Conservation (phyloP, 1,140 invertebrate genomes). For the Ptiloglossa arizonensis region DNA sequence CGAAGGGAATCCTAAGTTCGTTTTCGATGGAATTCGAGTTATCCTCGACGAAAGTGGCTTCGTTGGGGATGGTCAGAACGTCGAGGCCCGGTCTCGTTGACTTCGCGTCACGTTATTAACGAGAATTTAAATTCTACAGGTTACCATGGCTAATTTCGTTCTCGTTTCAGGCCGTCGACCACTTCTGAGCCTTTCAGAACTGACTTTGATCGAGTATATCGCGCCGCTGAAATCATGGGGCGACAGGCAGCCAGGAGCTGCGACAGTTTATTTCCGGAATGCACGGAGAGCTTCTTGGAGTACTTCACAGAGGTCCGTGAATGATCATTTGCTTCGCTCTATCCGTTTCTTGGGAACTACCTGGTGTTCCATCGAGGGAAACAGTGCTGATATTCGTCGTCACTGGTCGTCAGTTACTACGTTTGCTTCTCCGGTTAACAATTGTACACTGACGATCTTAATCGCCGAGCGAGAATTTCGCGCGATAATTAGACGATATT, state of each 20-base stretch:
- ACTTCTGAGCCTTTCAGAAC: slow-evolving; percentile 83
- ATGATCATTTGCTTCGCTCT: neutral
- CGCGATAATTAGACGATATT: too few species aligned
- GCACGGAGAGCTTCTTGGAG: slow-evolving; percentile 84
- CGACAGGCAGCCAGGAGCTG: slow-evolving; percentile 82
- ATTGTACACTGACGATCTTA: too few species aligned
- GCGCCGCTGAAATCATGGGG: slow-evolving; percentile 87
- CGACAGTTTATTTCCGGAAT: slow-evolving; percentile 85
- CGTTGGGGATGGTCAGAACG: too few species aligned
- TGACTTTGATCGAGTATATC: slow-evolving; percentile 86
- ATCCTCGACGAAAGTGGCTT: too few species aligned
- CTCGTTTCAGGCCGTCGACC: slow-evolving; percentile 83
- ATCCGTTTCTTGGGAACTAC: neutral
- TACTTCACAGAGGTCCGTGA: slow-evolving; percentile 82
- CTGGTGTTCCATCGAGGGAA: neutral
- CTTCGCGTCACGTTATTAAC: neutral
- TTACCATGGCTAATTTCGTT: slow-evolving; percentile 12
- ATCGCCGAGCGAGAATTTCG: too few species aligned
- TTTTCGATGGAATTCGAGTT: too few species aligned
- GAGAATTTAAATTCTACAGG: neutral
- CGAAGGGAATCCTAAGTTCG: too few species aligned
- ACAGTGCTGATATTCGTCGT: neutral
- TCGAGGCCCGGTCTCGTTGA: neutral
- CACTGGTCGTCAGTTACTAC: neutral
- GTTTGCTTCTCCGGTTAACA: neutral